Conservation (phyloP, 1,140 invertebrate genomes). For the Gerris buenoi region DNA sequence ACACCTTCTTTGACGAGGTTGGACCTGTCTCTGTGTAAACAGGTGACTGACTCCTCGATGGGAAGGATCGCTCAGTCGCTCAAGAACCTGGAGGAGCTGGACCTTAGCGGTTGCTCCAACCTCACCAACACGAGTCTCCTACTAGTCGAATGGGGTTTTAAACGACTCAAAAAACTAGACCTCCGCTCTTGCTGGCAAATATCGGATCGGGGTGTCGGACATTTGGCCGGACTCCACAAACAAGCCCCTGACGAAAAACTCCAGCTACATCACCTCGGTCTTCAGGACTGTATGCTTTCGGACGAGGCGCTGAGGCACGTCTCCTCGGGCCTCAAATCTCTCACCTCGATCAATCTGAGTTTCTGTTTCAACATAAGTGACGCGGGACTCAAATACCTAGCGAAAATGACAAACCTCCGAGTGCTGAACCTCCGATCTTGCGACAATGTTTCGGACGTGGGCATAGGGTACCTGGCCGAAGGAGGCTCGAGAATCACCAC, state of each 20-base stretch:
- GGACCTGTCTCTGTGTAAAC: slow-evolving; percentile 85
- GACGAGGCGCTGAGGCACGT: slow-evolving; percentile 78
- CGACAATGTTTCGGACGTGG: slow-evolving; percentile 83
- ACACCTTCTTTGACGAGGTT: slow-evolving; percentile 56
- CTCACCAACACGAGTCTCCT: slow-evolving; percentile 75
- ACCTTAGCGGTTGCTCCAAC: slow-evolving; percentile 79
- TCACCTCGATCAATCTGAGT: slow-evolving; percentile 77
- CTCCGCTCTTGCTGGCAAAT: slow-evolving; percentile 82
- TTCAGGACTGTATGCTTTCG: slow-evolving; percentile 88
- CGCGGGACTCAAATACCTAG: slow-evolving; percentile 72
- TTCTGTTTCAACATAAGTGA: slow-evolving; percentile 89
- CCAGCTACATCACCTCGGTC: slow-evolving; percentile 59
- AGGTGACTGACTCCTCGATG: slow-evolving; percentile 74
- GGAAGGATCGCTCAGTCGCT: slow-evolving; percentile 66
- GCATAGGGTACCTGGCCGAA: slow-evolving; percentile 78
- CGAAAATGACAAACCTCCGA: slow-evolving; percentile 61
- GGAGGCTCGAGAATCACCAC: slow-evolving; percentile 62
- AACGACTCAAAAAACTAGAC: slow-evolving; percentile 67
- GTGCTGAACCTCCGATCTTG: slow-evolving; percentile 84
- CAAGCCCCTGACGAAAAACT: slow-evolving; percentile 47
- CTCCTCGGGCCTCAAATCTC: slow-evolving; percentile 55
- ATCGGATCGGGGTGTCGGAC: slow-evolving; percentile 73
- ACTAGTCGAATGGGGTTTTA: slow-evolving; percentile 69
- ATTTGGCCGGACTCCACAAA: slow-evolving; percentile 58
- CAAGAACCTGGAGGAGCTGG: slow-evolving; percentile 73